phyloP scores from a whole-genome alignment of 2,113 vertebrate genomes.

The Erinaceus europaeus region DNA sequence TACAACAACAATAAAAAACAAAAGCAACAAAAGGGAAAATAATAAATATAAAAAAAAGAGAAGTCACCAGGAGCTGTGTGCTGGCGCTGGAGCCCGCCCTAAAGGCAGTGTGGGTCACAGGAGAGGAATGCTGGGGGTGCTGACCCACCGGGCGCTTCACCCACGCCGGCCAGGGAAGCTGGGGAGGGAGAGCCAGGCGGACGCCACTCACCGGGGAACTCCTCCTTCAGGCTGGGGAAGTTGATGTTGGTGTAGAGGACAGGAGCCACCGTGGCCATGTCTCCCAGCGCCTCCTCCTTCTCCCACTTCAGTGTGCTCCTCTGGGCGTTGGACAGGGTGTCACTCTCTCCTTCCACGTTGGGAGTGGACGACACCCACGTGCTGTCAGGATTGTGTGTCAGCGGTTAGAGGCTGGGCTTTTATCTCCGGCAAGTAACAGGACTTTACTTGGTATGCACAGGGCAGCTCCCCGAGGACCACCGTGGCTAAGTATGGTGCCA shows the following conservation, averaged over 20 bases:
- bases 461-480: not conserved
- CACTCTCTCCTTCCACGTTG: slow-evolving; percentile 86
- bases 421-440: slow-evolving; percentile 84
- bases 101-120: no score
- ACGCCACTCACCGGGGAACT: slow-evolving; percentile 89
- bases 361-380: slow-evolving; percentile 86
- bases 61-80: not conserved
- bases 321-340: slow-evolving; percentile 92
- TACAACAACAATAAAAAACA: no score
- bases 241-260: slow-evolving; percentile 98
- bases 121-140: no score
- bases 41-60: not conserved
- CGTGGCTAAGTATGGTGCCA: not conserved
- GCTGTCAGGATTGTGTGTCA: slow-evolving; percentile 86
- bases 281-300: slow-evolving; percentile 94
- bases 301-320: slow-evolving; percentile 97
- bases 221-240: slow-evolving; percentile 92
- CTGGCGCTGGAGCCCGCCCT: not conserved
- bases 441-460: not conserved
- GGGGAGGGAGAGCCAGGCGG: not conserved
- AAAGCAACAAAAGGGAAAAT: no score
- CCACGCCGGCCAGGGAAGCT: no score
- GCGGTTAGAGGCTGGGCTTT: slow-evolving; percentile 87
- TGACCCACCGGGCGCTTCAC: no score
- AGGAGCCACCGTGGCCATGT: slow-evolving; percentile 95